Base-by-base conservation (phyloP, 2,888 invertebrate genomes). In the Lasioglossum morio region DNA sequence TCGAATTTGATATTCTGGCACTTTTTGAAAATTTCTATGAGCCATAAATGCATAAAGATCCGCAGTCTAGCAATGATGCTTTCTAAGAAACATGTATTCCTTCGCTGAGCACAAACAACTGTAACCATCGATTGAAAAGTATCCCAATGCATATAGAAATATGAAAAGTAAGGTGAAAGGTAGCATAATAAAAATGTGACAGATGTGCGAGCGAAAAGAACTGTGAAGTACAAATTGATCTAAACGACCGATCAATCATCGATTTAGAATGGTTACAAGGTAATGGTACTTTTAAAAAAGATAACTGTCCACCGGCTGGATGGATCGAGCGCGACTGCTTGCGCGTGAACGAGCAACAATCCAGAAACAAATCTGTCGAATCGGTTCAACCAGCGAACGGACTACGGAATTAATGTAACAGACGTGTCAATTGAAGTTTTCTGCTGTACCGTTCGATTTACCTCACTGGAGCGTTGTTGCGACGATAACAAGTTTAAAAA, bases 331-430 rank as follows among this genome's bases (percentile, higher is more conserved):
- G 48, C 66, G 66, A 60, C 53, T 69, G 16, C 48, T 78, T 53
- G 69, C 72, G 72, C 74, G 79, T 72, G 75, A 88, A 63, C 43
- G 88, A 88, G 82, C 79, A 79, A 60, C 72, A 78, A 84, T 77
- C 74, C 85, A 72, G 60, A 60, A 66, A 82, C 77, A 19, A 69
- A 60, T 57, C 77, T 34, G 80, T 80, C 72, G 37, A 72, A 34
- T n/a, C 77, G 14, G 37, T 66, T 66, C 43, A 34, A 48, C 23
- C 30, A 34, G 48, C 19, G 34, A 10, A 10, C 12, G 14, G 10
- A 19, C 48, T 10, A 23, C 23, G 23, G 30, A 34, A 73, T 73
- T 73, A 73, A 73, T 48, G 48, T 34, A 48, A 34, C 27, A 37
- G 74, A 53, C 74, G 74, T 73, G 73, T 37, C 27, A 48, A 46